Base-by-base conservation (phyloP, 2,113 vertebrate species). In the Prinia subflava region DNA sequence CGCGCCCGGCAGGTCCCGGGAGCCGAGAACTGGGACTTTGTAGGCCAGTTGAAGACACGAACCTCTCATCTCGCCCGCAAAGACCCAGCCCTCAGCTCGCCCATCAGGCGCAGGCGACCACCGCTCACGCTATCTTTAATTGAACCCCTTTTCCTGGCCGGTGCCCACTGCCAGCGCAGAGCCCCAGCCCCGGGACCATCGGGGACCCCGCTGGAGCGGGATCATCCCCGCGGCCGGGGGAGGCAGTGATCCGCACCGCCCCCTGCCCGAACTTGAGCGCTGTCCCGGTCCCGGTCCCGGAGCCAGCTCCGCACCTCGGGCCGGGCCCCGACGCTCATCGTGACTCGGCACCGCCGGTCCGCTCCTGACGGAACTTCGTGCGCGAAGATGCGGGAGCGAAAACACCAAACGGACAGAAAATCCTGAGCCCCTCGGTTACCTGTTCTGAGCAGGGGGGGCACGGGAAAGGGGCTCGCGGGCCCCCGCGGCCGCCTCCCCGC, bases 61-160 rank as follows among this genome's bases (percentile, higher is more conserved):
- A 95, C 97, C 98, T 99, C 98, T 99, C 99, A 99, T 98, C 99
- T 99, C 98, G 99, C 99, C 99, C 99, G 98, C 99, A 99, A 99
- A 99, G 99, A 99, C 99, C 99, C 99, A 99, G 97, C 94, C 98
- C 98, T 98, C 98, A 97, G 96, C 98, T 96, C 99, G 98, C 98
- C 95, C 90, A 47, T 93, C 57, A 70, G 74, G 64, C 87, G 86
- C 80, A 31, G 76, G 77, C 76, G 68, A 84, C 41, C 49, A 69
- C 57, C 44, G 37, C 76, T 71, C 37, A 35, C 25, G 18, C 39
- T 53, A 5, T 22, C 37, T 63, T 50, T 56, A n/a, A 75, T 0
- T 24, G 39, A 75, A 21, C 57, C 83, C 52, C 82, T 64, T 83
- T 30, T 82, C 33, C 92, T 19, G 92, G 52, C 70, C 59, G 11